Evolutionary conservation across 2,113 vertebrate genomes (phyloP), one percentile per base, ranked within the genome.

Genomic region (Ibidorhyncha struthersii): DNA sequence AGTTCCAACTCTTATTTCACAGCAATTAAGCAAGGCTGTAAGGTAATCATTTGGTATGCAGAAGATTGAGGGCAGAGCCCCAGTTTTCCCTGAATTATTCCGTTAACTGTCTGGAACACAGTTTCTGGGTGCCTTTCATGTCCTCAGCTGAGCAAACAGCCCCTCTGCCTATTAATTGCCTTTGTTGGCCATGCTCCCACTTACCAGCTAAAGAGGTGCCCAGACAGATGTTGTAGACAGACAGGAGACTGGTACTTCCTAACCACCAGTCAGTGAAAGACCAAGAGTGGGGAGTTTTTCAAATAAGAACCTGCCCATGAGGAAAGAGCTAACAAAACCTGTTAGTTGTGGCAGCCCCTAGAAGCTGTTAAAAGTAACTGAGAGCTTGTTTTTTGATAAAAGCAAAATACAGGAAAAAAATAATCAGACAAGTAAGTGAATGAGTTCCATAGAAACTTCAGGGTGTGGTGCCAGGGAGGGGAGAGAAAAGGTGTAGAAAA

Each of bases 381-480:
- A 95, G 72, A 78, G 2, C 8, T 62, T 2, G 2, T 40, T 38
- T 81, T 61, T 72, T 12, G 36, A 62, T 36, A 58, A 47, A 58
- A 58, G 5, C 8, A 70, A 69, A 56, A 43, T 6, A 0, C 7
- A 56, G 8, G 0, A 9, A 15, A 50, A 17, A 56, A 38, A 47
- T 1, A 34, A 10, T 62, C 36, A 58, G 12, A 40, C 4, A 3
- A 70, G 29, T 22, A 89, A 85, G 3, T 53, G 14, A 80, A 67
- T 1, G 3, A 69, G 10, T 81, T 82, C 29, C 36, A 73, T 12
- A 30, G 30, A 61, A 69, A 40, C 5, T 58, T 85, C 49, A 49
- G 14, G 8, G 2, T 50, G 2, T 2, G 2, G 27, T 63, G 21
- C 20, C 3, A 3, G 3, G 2, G 10, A 41, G 8, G 4, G 8